Evolutionary conservation across 2,113 vertebrate genomes (phyloP), one percentile per base, ranked within the genome.

Genomic region (Falcunculus frontatus): DNA sequence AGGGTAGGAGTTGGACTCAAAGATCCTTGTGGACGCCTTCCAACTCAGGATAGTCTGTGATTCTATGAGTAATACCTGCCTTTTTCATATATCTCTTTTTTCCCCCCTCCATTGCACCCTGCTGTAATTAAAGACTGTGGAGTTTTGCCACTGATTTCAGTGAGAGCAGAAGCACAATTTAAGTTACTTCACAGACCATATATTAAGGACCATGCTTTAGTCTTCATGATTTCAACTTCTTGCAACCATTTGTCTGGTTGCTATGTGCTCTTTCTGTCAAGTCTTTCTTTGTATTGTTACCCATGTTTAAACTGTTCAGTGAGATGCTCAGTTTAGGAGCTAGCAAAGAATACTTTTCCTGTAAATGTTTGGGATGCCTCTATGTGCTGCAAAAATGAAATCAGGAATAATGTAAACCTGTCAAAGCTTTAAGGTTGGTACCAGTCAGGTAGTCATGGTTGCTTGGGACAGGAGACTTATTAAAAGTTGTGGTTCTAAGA

Each of bases 61-160:
- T 65, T 37, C 44, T 20, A 4, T 39, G 33, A 50, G 15, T 44
- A 72, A 22, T 7, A 7, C 9, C 21, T 47, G 46, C 21, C 46
- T 47, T 47, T 41, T 83, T 84, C 39, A 39, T 39, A 39, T 39
- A 39, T 39, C 39, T 39, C 39, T 39, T 39, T 39, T 11, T 55
- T 27, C 10, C 8, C 0, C 13, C 13, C 1, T 2, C 26, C 10
- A 9, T 46, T 39, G 14, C 11, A 63, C 21, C 11, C 15, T 55
- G 16, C 20, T 86, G 8, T n/a, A 78, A 32, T 52, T 53, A 64
- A 91, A 62, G 30, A n/a, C 41, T 11, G 3, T 41, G 27, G 9
- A 42, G 16, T 82, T 78, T 68, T 76, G 13, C 11, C 32, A 13
- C 21, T 47, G 20, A 63, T 77, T 91, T 79, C 37, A 53, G 17